A percentile compares a stretch with the other conserved stretches of the same genome.
Conservation (phyloP, 2,888 invertebrate genomes). For the Marronus borbonicus region DNA sequence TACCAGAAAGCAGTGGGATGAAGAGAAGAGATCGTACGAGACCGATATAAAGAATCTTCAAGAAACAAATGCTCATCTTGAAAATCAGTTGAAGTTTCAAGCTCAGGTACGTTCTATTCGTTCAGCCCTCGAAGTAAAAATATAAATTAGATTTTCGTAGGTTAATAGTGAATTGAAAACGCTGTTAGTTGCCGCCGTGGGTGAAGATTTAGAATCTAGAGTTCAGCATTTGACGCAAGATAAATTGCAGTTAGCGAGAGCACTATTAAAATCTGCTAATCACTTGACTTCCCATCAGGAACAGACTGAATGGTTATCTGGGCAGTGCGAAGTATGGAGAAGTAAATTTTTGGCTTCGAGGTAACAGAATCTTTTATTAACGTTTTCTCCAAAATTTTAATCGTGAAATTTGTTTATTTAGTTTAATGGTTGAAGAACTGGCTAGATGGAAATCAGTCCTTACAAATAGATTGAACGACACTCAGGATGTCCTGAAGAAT, state of each 20-base stretch:
- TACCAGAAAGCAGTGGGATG: conserved; percentile 67
- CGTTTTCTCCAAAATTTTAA: conserved; percentile 4
- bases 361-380: conserved; percentile 68
- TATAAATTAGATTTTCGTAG: conserved; percentile 67
- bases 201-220: conserved; percentile 91
- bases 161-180: conserved; percentile 95
- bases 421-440: conserved; percentile 93
- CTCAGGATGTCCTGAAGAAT: conserved; percentile 80
- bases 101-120: conserved; percentile 72
- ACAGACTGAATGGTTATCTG: conserved; percentile 92
- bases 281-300: conserved; percentile 92
- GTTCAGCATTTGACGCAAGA: conserved; percentile 94
- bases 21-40: conserved; percentile 73
- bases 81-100: conserved; percentile 89
- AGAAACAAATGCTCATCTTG: conserved; percentile 81
- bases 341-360: conserved; percentile 96
- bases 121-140: neutral
- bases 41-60: conserved; percentile 76
- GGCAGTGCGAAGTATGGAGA: conserved; percentile 97
- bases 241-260: conserved; percentile 89
- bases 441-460: conserved; percentile 89
- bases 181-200: conserved; percentile 93
- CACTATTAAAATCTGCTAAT: conserved; percentile 88
- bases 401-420: conserved; percentile 67
- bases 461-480: conserved; percentile 79